Conservation (phyloP, 2,113 vertebrate genomes). For the Oryzias curvinotus region DNA sequence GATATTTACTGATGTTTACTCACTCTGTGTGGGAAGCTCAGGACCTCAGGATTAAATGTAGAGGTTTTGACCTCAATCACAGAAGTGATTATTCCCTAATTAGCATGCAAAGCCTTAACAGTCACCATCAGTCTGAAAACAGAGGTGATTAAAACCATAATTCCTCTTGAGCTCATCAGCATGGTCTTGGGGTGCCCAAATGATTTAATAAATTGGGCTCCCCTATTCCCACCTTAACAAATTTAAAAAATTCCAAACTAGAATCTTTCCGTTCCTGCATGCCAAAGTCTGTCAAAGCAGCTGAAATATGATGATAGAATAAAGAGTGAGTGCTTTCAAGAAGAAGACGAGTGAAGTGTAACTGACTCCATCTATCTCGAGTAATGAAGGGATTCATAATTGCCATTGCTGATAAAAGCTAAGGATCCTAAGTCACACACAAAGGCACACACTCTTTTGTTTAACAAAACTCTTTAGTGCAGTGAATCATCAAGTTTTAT, state of each 20-base stretch:
- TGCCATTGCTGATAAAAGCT: conserved; percentile 54
- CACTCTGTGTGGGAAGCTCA: conserved; percentile 31
- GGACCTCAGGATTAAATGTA: conserved; percentile 61
- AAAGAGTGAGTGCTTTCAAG: conserved; percentile 50
- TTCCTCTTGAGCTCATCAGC: conserved; percentile 45
- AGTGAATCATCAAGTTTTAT: conserved; percentile 47
- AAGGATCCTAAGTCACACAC: conserved; percentile 36
- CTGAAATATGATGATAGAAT: conserved; percentile 57
- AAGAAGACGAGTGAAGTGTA: conserved; percentile 63
- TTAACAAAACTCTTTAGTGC: conserved; percentile 19
- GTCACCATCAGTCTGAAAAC: conserved; percentile 58
- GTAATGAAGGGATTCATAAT: conserved; percentile 57
- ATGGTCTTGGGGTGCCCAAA: conserved; percentile 32
- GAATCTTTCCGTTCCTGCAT: conserved; percentile 21
- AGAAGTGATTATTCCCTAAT: conserved; percentile 74
- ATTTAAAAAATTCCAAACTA: conserved; percentile 24
- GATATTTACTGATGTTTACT: conserved; percentile 49
- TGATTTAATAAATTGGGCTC: conserved; percentile 23
- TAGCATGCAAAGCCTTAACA: conserved; percentile 56
- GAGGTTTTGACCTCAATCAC: conserved; percentile 75
- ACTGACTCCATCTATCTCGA: conserved; percentile 63
- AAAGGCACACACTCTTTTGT: conserved; percentile 22
- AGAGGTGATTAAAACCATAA: conserved; percentile 62
- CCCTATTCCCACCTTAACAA: conserved; percentile 12
- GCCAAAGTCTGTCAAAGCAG: conserved; percentile 47